Evolutionary conservation across 2,113 vertebrate genomes (phyloP).

Genomic region (Mormyrus iriodes): DNA sequence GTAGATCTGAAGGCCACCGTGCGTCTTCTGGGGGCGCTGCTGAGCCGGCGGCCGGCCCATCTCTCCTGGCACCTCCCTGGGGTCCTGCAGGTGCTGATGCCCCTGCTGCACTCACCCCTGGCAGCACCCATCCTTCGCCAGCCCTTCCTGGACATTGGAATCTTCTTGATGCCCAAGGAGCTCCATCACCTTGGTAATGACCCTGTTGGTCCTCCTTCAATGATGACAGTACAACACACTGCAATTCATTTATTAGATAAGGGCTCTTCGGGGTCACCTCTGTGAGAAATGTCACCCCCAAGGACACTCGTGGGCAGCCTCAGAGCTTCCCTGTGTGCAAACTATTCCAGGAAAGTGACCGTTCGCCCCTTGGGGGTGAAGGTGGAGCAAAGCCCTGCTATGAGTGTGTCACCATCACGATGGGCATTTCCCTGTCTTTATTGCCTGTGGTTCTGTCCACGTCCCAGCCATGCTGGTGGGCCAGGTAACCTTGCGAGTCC

Average conservation of each 20-base stretch:
- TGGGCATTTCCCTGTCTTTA: neutral
- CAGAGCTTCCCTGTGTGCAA: neutral
- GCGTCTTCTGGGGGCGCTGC: constrained; percentile 68
- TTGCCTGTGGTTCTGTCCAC: neutral
- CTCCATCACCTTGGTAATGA: constrained; percentile 74
- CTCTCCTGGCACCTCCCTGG: constrained; percentile 79
- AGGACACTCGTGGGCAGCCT: neutral
- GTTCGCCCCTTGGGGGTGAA: neutral
- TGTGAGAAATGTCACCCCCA: neutral
- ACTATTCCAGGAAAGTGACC: neutral
- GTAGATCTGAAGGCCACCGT: constrained; percentile 69
- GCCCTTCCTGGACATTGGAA: constrained; percentile 75
- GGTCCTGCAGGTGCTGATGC: constrained; percentile 73
- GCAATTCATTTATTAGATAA: neutral
- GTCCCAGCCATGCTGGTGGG: constrained; percentile 75
- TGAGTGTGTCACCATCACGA: neutral
- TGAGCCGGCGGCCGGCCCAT: constrained; percentile 68
- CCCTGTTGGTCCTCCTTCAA: neutral
- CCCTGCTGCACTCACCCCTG: constrained; percentile 81
- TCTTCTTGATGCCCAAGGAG: constrained; percentile 76
- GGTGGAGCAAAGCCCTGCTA: neutral
- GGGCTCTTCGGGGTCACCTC: neutral
- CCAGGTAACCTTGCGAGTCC: constrained; percentile 83
- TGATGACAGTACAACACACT: neutral
- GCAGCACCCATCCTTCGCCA: constrained; percentile 76